phyloP scores from a whole-genome alignment of 1,140 invertebrate species.

The Holotrichia oblita region DNA sequence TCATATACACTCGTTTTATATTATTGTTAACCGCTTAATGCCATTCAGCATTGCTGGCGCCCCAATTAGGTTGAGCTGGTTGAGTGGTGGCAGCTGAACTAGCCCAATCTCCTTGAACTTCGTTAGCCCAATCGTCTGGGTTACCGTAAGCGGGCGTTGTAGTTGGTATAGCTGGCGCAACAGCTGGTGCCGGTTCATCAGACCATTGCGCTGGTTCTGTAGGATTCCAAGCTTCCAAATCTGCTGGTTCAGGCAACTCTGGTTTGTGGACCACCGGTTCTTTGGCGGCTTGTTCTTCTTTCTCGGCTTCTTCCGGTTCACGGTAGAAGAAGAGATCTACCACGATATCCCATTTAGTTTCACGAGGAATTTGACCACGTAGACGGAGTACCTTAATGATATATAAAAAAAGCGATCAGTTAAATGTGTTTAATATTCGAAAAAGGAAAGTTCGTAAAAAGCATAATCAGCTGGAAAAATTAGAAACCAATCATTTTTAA shows the following conservation, averaged over 20 bases:
- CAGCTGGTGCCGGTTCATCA: constrained; percentile 45
- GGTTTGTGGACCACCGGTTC: constrained; percentile 64
- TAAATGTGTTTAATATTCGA: neutral
- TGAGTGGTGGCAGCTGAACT: constrained; percentile 46
- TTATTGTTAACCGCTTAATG: constrained; percentile 45
- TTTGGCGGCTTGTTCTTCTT: constrained; percentile 91
- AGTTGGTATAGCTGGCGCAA: constrained; percentile 47
- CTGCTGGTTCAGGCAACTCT: constrained; percentile 51
- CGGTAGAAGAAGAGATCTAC: constrained; percentile 99
- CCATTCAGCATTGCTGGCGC: constrained; percentile 51
- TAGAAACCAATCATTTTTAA: constrained; percentile 51
- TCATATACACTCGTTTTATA: constrained; percentile 23
- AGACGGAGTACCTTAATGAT: constrained; percentile 74
- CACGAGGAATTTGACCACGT: constrained; percentile 89
- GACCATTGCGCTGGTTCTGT: constrained; percentile 47
- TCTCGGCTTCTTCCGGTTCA: constrained; percentile 96
- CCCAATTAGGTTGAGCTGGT: constrained; percentile 54
- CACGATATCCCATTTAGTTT: constrained; percentile 95
- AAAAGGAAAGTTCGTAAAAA: too few relatives aligned
- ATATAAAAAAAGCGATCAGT: neutral
- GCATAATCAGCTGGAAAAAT: constrained; percentile 60
- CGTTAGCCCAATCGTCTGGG: constrained; percentile 56
- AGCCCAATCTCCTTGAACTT: constrained; percentile 58
- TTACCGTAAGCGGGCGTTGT: constrained; percentile 42
- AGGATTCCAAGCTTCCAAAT: constrained; percentile 46